Base-by-base conservation (phyloP, 2,113 vertebrate species). In the Lethenteron reissneri region DNA sequence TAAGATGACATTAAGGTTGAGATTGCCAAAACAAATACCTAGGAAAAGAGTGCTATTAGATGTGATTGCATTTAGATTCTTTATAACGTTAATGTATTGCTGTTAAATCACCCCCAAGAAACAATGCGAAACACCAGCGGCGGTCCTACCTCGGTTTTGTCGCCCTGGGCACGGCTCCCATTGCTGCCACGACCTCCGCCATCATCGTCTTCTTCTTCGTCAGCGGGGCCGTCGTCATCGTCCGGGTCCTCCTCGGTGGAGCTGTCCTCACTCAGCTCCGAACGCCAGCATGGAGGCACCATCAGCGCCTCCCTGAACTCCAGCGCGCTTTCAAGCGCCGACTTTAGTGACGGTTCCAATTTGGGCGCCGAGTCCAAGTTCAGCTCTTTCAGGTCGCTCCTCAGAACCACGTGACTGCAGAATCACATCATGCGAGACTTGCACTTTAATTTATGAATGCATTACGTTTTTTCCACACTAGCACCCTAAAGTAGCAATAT, bases 191-290 rank as follows among this genome's bases (percentile, higher is more conserved):
- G 75, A 84, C 85, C 10, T 85, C 85, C 77, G 75, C 84, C 85
- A 11, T 85, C 85, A 0, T 84, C 85, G 11, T 85, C 84, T 74
- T 84, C 81, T 73, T 78, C 81, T 13, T 80, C 83, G 11, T 87
- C 86, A 60, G 84, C 84, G 70, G 86, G 84, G n/a, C 81, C 82
- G 76, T 85, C 85, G 58, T 84, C 83, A 59, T 83, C 78, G 9
- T 83, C 84, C 15, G 81, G 86, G 0, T 87, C 94, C 25, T 92
- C 87, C 58, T 88, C 86, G 74, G 88, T 91, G 21, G 91, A 95
- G 77, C 91, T 92, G 57, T 97, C 96, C 79, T 95, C 92, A 78
- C 84, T 96, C 79, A 99, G 86, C 77, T 99, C 94, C 86, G 94
- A 91, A 80, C 91, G 96, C 94, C 94, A 99, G 71, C 79, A 80